Evolutionary conservation across 92 coral and sea anemone species (phyloP).

Genomic region (Phymanthus crucifer): DNA sequence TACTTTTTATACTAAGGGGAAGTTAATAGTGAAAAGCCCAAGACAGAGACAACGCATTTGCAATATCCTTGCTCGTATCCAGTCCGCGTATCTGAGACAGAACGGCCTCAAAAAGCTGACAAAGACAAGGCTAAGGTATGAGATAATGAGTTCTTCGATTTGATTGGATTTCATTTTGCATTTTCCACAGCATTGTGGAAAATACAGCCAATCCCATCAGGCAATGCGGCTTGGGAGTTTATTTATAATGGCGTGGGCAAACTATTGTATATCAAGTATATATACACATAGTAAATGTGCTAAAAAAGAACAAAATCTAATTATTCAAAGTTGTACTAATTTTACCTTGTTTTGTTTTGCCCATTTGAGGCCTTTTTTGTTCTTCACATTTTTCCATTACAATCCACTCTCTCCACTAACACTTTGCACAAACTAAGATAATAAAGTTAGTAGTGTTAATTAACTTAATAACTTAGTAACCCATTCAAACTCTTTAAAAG

Average conservation of each 20-base stretch:
- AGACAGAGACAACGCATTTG: slow-evolving; percentile 34
- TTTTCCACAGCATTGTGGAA: not conserved
- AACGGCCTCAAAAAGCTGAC: slow-evolving; percentile 15
- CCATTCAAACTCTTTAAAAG: not conserved
- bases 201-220: not conserved
- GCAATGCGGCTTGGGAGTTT: too few relatives aligned
- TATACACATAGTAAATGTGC: not conserved
- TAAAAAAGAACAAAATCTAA: too few relatives aligned
- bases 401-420: not conserved
- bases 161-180: not conserved
- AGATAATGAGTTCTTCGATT: not conserved
- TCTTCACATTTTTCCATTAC: not conserved
- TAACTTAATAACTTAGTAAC: not conserved
- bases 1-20: slow-evolving; percentile 8
- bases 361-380: not conserved
- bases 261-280: not conserved
- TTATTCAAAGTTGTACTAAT: too few relatives aligned
- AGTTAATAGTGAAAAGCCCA: slow-evolving; percentile 25
- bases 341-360: too few relatives aligned
- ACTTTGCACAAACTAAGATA: not conserved
- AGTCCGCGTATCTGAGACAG: slow-evolving; percentile 34
- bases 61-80: slow-evolving; percentile 36
- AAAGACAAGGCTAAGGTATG: slow-evolving; percentile 31
- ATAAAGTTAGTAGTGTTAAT: not conserved
- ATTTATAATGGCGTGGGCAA: too few relatives aligned